Conservation (phyloP, 2,113 vertebrate genomes). For the Spheniscus mendiculus region DNA sequence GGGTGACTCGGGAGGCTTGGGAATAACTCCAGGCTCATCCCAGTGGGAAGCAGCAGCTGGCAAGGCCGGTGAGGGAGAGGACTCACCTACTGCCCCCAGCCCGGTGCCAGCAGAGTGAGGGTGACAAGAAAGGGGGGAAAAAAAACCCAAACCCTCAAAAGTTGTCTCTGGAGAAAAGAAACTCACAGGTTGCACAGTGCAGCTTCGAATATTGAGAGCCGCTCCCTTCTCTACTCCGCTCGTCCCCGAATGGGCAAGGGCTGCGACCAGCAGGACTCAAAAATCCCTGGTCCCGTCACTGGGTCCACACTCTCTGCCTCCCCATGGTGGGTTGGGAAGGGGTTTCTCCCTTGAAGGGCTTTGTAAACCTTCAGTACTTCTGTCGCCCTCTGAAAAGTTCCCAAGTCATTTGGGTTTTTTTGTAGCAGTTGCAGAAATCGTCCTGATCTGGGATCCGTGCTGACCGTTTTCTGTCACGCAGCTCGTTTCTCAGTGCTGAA, state of each 20-base stretch:
- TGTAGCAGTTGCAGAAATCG: background rate
- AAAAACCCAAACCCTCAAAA: background rate
- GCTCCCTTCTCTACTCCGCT: background rate
- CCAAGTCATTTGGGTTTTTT: no score
- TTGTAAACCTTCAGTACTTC: background rate
- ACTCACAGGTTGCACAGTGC: accelerated
- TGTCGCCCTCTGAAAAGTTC: accelerated
- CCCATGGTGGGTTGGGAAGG: accelerated
- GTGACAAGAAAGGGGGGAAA: background rate
- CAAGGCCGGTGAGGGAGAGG: background rate
- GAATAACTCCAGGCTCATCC: background rate
- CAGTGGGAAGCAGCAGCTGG: background rate
- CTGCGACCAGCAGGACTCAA: no score
- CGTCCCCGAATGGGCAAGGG: accelerated
- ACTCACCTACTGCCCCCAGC: background rate
- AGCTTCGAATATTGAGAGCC: accelerated
- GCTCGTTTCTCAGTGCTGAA: background rate
- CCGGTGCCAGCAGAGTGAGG: background rate
- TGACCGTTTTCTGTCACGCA: accelerated
- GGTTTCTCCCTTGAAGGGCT: background rate
- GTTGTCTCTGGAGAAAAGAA: background rate
- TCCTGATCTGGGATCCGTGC: accelerated
- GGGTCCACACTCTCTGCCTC: background rate
- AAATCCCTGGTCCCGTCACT: background rate
- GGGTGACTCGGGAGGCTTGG: background rate